These are phyloP conservation scores for Recurvirostra avosetta DNA, from an alignment of 2,113 vertebrate species.

Conservation along the genomic window DNA sequence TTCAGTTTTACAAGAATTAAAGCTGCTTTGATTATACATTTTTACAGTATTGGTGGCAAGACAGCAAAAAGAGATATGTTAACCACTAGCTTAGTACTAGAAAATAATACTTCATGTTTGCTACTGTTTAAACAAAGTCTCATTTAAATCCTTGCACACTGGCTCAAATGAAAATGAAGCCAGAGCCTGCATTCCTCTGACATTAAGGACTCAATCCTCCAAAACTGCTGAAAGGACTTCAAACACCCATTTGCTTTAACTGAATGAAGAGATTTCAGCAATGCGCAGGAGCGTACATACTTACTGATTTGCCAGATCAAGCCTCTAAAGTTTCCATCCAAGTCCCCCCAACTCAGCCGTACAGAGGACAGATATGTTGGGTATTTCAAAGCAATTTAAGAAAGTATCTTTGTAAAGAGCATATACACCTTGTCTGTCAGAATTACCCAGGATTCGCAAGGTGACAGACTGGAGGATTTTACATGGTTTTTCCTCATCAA, in stretches of 20 bases:
- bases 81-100: slow-evolving; percentile 55
- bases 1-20: slow-evolving; percentile 71
- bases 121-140: slow-evolving; percentile 36
- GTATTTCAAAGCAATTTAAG: not conserved
- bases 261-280: not conserved
- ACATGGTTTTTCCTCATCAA: not conserved
- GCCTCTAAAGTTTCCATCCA: not conserved
- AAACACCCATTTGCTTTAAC: not conserved
- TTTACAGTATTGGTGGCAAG: slow-evolving; percentile 66
- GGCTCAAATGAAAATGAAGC: slow-evolving; percentile 17
- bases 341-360: not conserved
- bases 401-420: not conserved
- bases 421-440: not conserved
- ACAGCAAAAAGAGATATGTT: slow-evolving; percentile 46
- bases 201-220: not conserved
- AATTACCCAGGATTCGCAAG: not conserved
- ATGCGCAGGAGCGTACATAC: not conserved
- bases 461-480: not conserved
- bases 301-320: not conserved
- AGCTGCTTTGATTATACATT: slow-evolving; percentile 69
- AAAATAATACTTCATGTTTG: slow-evolving; percentile 62
- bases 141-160: slow-evolving; percentile 22
- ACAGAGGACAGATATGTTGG: not conserved
- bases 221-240: not conserved
- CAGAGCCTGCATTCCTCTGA: slow-evolving; percentile 24